These are phyloP conservation scores for Aleiodes sp. DNA, from an alignment of 1,140 invertebrate genomes.

Conservation along the genomic window DNA sequence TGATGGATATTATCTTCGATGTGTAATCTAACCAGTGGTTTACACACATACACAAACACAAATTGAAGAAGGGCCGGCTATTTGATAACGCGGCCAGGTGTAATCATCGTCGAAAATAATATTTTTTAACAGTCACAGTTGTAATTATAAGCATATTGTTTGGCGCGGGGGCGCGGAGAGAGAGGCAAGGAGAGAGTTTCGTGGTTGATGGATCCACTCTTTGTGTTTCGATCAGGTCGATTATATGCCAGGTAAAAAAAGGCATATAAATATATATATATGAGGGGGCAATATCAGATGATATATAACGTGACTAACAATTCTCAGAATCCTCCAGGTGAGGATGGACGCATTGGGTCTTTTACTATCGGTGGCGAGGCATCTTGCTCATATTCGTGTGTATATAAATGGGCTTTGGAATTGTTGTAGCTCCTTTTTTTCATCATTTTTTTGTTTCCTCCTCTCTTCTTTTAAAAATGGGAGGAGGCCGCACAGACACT, in stretches of 20 bases:
- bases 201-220: neutral
- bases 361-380: neutral
- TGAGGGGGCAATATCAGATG: neutral
- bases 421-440: neutral
- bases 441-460: too few relatives aligned
- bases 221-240: neutral
- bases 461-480: too few relatives aligned
- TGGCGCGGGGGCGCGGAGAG: too few relatives aligned
- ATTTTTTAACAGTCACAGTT: constrained; percentile 6
- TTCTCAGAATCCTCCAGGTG: constrained; percentile 18
- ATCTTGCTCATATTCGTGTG: constrained; percentile 2
- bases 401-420: neutral
- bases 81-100: constrained; percentile 19
- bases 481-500: too few relatives aligned
- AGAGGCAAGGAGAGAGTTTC: too few relatives aligned
- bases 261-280: neutral
- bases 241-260: neutral
- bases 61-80: neutral
- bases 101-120: constrained; percentile 14
- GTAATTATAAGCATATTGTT: constrained; percentile 19
- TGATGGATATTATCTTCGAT: constrained; percentile 30
- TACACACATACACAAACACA: too few relatives aligned
- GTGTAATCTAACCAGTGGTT: constrained; percentile 26
- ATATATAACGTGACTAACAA: constrained; percentile 22
- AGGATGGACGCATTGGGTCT: constrained; percentile 6